Percentiles rank a stretch among this genome's conserved stretches.
These are phyloP conservation scores for Thymelicus lineola DNA, from an alignment of 2,888 invertebrate genomes.

Conservation along the genomic window DNA sequence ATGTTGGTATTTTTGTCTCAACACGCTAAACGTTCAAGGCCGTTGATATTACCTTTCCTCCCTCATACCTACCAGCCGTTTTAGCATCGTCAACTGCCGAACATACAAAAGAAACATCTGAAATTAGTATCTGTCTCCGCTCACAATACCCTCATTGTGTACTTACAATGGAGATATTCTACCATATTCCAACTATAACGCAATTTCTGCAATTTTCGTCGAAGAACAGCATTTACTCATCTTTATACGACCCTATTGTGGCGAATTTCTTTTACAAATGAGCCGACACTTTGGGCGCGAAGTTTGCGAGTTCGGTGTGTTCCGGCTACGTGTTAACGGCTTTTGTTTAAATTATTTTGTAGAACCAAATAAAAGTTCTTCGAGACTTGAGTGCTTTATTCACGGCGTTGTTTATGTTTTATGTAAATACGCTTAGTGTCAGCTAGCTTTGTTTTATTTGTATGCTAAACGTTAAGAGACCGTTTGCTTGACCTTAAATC, in stretches of 20 bases:
- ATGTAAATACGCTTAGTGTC: slow-evolving; percentile 25
- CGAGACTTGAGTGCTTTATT: slow-evolving; percentile 33
- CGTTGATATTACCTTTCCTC: neutral
- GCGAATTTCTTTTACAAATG: slow-evolving; percentile 61
- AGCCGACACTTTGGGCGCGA: slow-evolving; percentile 48
- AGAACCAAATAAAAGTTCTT: slow-evolving; percentile 30
- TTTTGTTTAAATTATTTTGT: slow-evolving; percentile 39
- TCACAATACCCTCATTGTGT: slow-evolving; percentile 67
- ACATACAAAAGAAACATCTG: slow-evolving; percentile 59
- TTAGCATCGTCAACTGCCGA: slow-evolving; percentile 54
- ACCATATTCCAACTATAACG: slow-evolving; percentile 59
- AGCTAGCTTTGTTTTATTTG: slow-evolving; percentile 2
- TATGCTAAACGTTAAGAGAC: neutral
- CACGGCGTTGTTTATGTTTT: slow-evolving; percentile 27
- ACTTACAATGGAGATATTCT: slow-evolving; percentile 60
- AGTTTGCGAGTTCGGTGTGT: slow-evolving; percentile 32
- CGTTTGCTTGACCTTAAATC: neutral
- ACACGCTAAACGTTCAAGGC: neutral
- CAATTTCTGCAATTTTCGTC: slow-evolving; percentile 60
- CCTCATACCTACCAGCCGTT: slow-evolving; percentile 42
- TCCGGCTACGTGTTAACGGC: slow-evolving; percentile 32
- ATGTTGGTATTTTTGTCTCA: neutral
- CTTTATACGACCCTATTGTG: slow-evolving; percentile 57
- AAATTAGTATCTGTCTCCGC: slow-evolving; percentile 72
- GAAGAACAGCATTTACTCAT: slow-evolving; percentile 58